Percentiles rank a stretch among this genome's conserved stretches.
These are phyloP conservation scores for Gastrophysa polygoni DNA, from an alignment of 2,888 invertebrate species.

Conservation along the genomic window DNA sequence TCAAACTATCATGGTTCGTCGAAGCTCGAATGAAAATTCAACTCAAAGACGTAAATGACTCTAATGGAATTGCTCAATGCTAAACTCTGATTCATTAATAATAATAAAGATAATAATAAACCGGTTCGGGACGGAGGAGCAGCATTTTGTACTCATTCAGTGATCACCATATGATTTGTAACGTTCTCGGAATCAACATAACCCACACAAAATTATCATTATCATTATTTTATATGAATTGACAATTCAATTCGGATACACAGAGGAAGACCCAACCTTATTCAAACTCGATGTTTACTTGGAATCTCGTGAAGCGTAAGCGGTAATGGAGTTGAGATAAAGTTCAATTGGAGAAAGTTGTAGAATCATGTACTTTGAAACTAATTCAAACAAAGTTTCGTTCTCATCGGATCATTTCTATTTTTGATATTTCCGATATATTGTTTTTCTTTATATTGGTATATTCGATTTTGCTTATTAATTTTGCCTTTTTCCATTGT, in stretches of 20 bases:
- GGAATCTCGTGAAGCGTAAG: too few species aligned
- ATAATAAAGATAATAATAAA: conserved; percentile 54
- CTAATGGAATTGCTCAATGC: conserved; percentile 55
- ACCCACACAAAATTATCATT: conserved; percentile 20
- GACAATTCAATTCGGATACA: neutral
- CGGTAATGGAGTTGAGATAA: too few species aligned
- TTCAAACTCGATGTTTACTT: too few species aligned
- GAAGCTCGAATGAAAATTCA: conserved; percentile 33
- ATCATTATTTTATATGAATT: conserved; percentile 14
- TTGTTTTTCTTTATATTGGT: too few species aligned
- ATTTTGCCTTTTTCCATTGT: too few species aligned
- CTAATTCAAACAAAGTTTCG: too few species aligned
- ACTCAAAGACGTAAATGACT: conserved; percentile 45
- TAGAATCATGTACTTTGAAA: too few species aligned
- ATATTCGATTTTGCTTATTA: too few species aligned
- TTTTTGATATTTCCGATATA: too few species aligned
- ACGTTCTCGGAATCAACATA: conserved; percentile 36
- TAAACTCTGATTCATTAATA: conserved; percentile 55
- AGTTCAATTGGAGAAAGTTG: too few species aligned
- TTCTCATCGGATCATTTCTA: too few species aligned
- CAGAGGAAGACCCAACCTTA: too few species aligned
- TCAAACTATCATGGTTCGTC: conserved; percentile 20
- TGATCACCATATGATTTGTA: conserved; percentile 56
- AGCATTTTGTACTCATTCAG: conserved; percentile 58
- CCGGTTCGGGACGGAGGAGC: conserved; percentile 48